Base-by-base conservation (phyloP, 2,797 vertebrate genomes). In the Tenualosa ilisha region DNA sequence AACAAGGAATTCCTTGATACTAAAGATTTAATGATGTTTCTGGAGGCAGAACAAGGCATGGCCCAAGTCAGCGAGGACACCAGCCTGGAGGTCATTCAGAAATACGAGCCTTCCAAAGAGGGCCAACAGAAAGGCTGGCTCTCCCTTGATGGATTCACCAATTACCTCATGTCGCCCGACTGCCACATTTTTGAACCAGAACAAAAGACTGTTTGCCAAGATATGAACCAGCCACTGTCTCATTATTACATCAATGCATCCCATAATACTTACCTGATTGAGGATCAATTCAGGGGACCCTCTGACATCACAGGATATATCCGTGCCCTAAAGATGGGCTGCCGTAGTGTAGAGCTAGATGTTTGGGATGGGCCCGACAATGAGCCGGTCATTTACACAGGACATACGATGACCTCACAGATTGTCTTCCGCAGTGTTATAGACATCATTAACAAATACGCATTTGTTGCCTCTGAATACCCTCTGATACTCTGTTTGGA, bases 171-270 rank as follows among this genome's bases (percentile, higher is more conserved):
- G 96, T 99, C 98, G 50, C 90, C 97, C 22, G 98, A 99, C 91
- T 99, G 98, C 93, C 97, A 97, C 85, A 97, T 99, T 92, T 99
- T 99, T 94, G 98, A 99, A 87, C 98, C 98, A 0, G 98, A 99
- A 85, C 98, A 99, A 85, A 99, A 99, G 94, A 96, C 95, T 0
- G 96, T 97, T 11, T 99, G 98, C 90, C 98, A 99, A 93, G 98
- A 99, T 90, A 99, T 99, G 98, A 97, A 96, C 89, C 98, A 99
- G 79, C 97, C 98, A 20, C 88, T 99, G 89, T 98, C 98, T 88
- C 98, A 99, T 94, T 99, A 99, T 93, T 99, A 98, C 93, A 99
- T 99, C 90, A 99, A 99, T 86, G 95, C 98, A 31, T 99, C 98
- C 90, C 98, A 99, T 91, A 99, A 99, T 87, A 99, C 98, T 0